Evolutionary conservation across 2,113 vertebrate genomes (phyloP).

Genomic region (Coptodon rendalli): DNA sequence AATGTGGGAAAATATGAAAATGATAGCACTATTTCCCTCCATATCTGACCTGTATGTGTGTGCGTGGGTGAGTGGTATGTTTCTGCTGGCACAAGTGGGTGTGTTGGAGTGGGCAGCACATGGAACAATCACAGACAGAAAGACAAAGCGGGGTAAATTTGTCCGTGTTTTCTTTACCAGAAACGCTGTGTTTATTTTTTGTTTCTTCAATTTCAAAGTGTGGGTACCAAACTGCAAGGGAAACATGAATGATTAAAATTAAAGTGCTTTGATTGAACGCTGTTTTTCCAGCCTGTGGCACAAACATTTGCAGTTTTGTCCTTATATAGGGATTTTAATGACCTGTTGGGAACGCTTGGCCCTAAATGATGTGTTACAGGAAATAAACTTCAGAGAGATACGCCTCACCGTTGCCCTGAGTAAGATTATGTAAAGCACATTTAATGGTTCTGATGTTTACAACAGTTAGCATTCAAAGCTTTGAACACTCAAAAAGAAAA

Average conservation of each 20-base stretch:
- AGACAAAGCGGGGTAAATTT: constrained; percentile 41
- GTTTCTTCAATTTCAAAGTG: constrained; percentile 73
- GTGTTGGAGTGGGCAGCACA: not conserved
- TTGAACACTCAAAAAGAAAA: not conserved
- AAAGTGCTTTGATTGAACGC: constrained; percentile 64
- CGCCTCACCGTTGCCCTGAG: constrained; percentile 15
- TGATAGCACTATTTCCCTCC: not conserved
- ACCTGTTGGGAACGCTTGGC: constrained; percentile 38
- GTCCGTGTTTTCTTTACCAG: constrained; percentile 63
- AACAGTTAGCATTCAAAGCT: constrained; percentile 9
- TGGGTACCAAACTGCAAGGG: constrained; percentile 60
- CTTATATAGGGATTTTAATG: constrained; percentile 51
- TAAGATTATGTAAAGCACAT: constrained; percentile 28
- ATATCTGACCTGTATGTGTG: not conserved
- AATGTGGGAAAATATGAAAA: not conserved
- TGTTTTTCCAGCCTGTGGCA: constrained; percentile 68
- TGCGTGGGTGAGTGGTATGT: not conserved
- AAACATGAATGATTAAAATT: constrained; percentile 66
- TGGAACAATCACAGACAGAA: constrained; percentile 21
- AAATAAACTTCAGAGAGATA: constrained; percentile 43
- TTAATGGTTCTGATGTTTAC: constrained; percentile 42
- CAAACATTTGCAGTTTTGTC: constrained; percentile 65
- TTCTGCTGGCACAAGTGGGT: not conserved
- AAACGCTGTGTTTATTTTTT: constrained; percentile 67
- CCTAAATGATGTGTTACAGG: constrained; percentile 52